Percentiles rank a stretch among this genome's conserved stretches.
Conservation (phyloP, 2,797 vertebrate genomes). For the Clarias laeviceps region DNA sequence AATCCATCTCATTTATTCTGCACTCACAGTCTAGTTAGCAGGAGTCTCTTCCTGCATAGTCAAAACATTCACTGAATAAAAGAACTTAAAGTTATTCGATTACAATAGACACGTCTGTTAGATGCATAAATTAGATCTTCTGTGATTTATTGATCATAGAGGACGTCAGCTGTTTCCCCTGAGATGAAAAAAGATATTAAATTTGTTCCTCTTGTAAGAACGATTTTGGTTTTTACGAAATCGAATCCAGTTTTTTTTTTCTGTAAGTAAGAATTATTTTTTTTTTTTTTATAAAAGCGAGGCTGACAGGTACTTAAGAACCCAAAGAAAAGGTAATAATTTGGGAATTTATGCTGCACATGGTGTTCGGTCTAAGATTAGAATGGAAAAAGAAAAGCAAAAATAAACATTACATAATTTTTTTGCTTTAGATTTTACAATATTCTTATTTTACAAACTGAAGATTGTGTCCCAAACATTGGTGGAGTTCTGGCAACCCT, state of each 20-base stretch:
- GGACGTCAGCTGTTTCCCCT: background rate
- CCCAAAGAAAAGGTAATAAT: background rate
- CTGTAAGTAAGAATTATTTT: background rate
- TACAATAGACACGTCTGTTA: background rate
- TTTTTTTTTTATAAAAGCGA: background rate
- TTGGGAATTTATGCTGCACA: background rate
- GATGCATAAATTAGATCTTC: background rate
- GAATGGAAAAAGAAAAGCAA: background rate
- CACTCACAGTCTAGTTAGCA: background rate
- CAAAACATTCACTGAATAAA: background rate
- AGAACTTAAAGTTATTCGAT: background rate
- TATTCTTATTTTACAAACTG: background rate
- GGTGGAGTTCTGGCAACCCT: background rate
- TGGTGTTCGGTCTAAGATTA: background rate
- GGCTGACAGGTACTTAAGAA: background rate
- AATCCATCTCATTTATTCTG: slow-evolving; percentile 59
- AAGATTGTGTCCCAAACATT: background rate
- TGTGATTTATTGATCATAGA: background rate
- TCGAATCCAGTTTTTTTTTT: background rate
- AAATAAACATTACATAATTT: background rate
- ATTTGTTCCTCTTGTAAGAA: background rate
- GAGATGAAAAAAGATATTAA: background rate
- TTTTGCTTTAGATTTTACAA: background rate
- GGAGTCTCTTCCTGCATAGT: background rate
- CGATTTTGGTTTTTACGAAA: background rate